Evolutionary conservation across 2,113 vertebrate genomes (phyloP), one percentile per base, ranked within the genome.

Genomic region (Gobiocypris rarus): DNA sequence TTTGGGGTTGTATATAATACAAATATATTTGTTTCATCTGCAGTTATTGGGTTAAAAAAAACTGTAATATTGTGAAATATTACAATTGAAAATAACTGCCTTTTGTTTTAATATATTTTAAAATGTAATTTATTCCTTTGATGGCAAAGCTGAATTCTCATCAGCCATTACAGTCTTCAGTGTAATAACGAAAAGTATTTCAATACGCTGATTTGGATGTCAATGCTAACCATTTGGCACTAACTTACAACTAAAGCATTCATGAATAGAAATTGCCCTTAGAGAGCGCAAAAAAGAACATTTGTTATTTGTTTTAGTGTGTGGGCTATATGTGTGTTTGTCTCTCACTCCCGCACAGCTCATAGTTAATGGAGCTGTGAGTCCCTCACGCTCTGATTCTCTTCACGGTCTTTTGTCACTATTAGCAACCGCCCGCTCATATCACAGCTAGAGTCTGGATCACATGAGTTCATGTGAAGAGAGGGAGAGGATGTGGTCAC

Each of bases 351-450:
- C 69, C 81, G 83, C 84, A 59, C 58, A 14, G 74, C 75, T 67
- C 54, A 41, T 9, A 76, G 85, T 80, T 80, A 75, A 61, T 76
- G 56, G 54, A 73, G 54, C 63, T 77, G 65, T 24, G 75, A 63
- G 41, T 75, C 81, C 83, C 79, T 86, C 76, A 56, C 79, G 24
- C 75, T 82, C 83, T 81, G 75, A 61, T 83, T 88, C 70, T 78
- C 75, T 86, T 70, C 76, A 84, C 26, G 83, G 85, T 91, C 87
- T 86, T 93, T 94, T 92, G 92, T 94, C 91, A 91, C 92, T 89
- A 93, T 93, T 93, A 93, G 93, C 92, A 93, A 93, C 89, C 43
- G 87, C 89, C 89, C 83, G 85, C 88, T 89, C 90, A 87, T 91
- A 90, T 67, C 84, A 75, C 79, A 83, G 87, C 78, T 56, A 74